These are phyloP conservation scores for Acipenser transmontanus DNA, from an alignment of 2,797 vertebrate species.

Conservation along the genomic window DNA sequence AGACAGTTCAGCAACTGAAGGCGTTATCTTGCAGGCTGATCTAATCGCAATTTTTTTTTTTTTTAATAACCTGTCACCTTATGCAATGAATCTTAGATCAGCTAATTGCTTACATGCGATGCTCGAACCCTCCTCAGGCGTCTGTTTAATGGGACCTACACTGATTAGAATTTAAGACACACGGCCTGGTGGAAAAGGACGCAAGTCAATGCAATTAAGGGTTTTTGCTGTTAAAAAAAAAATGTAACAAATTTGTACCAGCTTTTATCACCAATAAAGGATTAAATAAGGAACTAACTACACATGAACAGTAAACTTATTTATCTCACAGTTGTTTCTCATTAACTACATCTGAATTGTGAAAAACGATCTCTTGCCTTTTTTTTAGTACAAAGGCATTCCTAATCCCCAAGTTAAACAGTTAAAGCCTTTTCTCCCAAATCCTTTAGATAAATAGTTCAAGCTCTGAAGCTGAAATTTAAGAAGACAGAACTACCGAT, in stretches of 20 bases:
- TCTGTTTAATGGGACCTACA: background rate
- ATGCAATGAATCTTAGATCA: background rate
- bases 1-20: background rate
- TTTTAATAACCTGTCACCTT: background rate
- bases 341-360: slow-evolving; percentile 44
- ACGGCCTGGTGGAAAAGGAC: background rate
- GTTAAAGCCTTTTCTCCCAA: slow-evolving; percentile 52
- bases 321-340: slow-evolving; percentile 14
- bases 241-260: background rate
- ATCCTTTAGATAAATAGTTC: slow-evolving; percentile 70
- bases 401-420: slow-evolving; percentile 52
- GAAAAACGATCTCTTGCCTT: slow-evolving; percentile 63
- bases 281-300: slow-evolving; percentile 35
- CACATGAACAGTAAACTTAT: slow-evolving; percentile 41
- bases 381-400: slow-evolving; percentile 47
- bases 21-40: slow-evolving; percentile 9
- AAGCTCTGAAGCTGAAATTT: slow-evolving; percentile 29
- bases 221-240: background rate
- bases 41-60: background rate
- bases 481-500: no score
- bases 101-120: background rate
- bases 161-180: background rate
- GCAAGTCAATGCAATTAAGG: background rate
- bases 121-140: background rate
- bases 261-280: slow-evolving; percentile 7